Conservation (phyloP, 2,113 vertebrate genomes). For the Pollachius pollachius region DNA sequence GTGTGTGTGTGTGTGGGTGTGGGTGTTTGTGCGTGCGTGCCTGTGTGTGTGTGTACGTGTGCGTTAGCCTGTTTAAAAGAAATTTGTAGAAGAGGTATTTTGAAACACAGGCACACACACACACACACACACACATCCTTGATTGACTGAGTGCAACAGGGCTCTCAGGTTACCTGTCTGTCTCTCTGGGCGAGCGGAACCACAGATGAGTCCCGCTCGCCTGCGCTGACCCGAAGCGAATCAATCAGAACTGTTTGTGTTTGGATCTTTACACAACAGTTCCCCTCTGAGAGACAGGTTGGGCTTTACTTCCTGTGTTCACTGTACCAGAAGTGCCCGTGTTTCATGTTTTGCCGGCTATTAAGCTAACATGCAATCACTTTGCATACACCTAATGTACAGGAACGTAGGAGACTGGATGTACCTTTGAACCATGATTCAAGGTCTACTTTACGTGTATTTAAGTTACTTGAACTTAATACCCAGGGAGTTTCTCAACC, state of each 20-base stretch:
- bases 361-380: no score
- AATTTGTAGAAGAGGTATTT: no score
- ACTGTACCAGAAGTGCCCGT: no score
- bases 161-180: slow-evolving; percentile 62
- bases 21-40: slow-evolving; percentile 2
- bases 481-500: no score
- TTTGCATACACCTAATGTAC: no score
- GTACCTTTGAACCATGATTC: no score
- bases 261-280: slow-evolving; percentile 11
- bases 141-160: slow-evolving; percentile 62
- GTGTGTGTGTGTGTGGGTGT: slow-evolving; percentile 6
- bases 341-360: no score
- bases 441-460: no score
- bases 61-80: background rate
- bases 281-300: background rate
- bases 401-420: no score
- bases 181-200: slow-evolving; percentile 55
- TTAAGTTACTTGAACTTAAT: no score
- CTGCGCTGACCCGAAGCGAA: slow-evolving; percentile 39
- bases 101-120: background rate
- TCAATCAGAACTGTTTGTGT: slow-evolving; percentile 43
- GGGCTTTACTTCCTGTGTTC: no score
- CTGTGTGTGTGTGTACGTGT: slow-evolving; percentile 32
- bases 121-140: slow-evolving; percentile 33
- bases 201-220: slow-evolving; percentile 44